Percentiles rank a stretch among this genome's conserved stretches.
Conservation (phyloP, 2,888 invertebrate species). For the Pachliopta kotzebuea region DNA sequence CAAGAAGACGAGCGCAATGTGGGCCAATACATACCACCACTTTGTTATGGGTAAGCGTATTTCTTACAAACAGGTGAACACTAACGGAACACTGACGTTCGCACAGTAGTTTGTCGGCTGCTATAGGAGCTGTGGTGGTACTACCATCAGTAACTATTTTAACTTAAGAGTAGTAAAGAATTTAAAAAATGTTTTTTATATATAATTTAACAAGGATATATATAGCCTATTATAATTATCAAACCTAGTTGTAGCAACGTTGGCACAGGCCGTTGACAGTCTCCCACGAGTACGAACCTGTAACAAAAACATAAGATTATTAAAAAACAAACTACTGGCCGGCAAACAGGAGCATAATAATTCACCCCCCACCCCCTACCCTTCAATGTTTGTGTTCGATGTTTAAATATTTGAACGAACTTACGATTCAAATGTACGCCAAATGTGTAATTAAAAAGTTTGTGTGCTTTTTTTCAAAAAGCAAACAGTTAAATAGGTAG, state of each 20-base stretch:
- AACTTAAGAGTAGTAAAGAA: too few relatives aligned
- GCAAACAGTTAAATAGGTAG: slow-evolving; percentile 28
- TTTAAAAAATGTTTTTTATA: too few relatives aligned
- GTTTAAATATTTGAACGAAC: slow-evolving; percentile 31
- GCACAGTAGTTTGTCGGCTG: too few relatives aligned
- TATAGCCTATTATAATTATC: too few relatives aligned
- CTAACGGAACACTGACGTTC: too few relatives aligned
- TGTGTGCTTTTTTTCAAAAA: slow-evolving; percentile 12
- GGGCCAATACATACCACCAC: too few relatives aligned
- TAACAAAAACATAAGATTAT: slow-evolving; percentile 28
- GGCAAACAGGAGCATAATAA: slow-evolving; percentile 28
- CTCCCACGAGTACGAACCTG: slow-evolving; percentile 31
- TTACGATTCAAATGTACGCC: slow-evolving; percentile 29
- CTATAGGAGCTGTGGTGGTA: too few relatives aligned
- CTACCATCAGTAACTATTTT: too few relatives aligned
- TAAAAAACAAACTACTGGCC: slow-evolving; percentile 25
- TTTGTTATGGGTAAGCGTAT: too few relatives aligned
- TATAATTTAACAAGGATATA: too few relatives aligned
- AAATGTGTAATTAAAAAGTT: slow-evolving; percentile 32
- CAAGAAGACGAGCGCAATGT: too few relatives aligned
- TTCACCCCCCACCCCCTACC: slow-evolving; percentile 29
- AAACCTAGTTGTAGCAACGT: not conserved
- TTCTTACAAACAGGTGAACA: too few relatives aligned
- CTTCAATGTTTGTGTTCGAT: slow-evolving; percentile 27
- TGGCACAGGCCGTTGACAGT: slow-evolving; percentile 10